Base-by-base conservation (phyloP, 2,888 invertebrate genomes). In the Esperia sulphurella region DNA sequence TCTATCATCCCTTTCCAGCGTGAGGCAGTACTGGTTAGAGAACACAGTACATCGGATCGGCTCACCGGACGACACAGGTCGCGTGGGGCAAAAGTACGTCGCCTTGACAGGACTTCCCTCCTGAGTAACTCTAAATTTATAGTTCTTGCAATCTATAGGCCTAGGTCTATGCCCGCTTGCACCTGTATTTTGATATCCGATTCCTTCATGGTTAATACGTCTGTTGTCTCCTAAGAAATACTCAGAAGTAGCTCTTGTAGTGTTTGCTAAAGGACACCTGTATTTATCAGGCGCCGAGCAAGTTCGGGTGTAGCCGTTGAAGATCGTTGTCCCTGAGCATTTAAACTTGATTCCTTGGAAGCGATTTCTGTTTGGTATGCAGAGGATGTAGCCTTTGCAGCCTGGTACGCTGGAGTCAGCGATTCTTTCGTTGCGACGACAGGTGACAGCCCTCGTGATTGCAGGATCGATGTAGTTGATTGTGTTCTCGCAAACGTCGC, bases 351-450 rank as follows among this genome's bases (percentile, higher is more conserved):
- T 83, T 12, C 83, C 86, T 69, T 87, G 86, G 55, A 86, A 85
- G 33, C 81, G 78, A 48, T 77, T 79, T 52, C 79, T 84, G 54
- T 83, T 87, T 0, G 84, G 77, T 14, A 89, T 82, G 55, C 90
- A 90, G 0, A 89, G 65, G 38, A 90, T 87, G 57, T 89, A 90
- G 7, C 87, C 88, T 62, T 89, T 89, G 61, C 90, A 90, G 3
- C 73, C 79, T 0, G 84, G 76, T 0, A 88, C 82, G 46, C 64
- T 82, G 0, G 86, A 79, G 49, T 90, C 89, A 0, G 82, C 83
- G 8, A 89, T 73, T 51, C 89, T 75, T 59, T 89, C 86, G 50
- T 83, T 79, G 44, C 79, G 75, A 31, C 75, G 72, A 48, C 87
- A 88, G 8, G 75, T 71, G 1, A 86, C 59, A 9, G 65, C 72